A percentile compares a stretch with the other conserved stretches of the same genome.
Evolutionary conservation across 2,888 invertebrate species (phyloP).

Genomic region (Rhamphomyia laevipes): DNA sequence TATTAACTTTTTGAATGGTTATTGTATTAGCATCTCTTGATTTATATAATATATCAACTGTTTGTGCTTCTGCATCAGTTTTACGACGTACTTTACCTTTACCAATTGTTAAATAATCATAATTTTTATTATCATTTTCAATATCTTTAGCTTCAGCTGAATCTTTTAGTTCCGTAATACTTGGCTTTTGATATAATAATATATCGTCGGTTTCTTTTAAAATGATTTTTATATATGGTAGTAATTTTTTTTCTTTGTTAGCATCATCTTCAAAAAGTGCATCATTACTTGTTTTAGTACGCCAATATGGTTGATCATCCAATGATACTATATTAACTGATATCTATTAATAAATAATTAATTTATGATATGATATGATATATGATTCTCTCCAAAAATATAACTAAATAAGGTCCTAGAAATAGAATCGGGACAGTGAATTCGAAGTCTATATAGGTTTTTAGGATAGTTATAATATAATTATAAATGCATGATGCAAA

Average conservation of each 20-base stretch:
- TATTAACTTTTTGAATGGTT: constrained; percentile 43
- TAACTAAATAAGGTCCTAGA: too few species aligned
- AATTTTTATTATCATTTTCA: constrained; percentile 51
- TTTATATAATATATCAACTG: constrained; percentile 47
- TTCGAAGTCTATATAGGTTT: too few species aligned
- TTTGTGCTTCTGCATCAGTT: constrained; percentile 58
- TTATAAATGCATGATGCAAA: too few species aligned
- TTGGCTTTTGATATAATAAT: constrained; percentile 51
- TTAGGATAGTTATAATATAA: too few species aligned
- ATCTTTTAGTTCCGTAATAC: constrained; percentile 48
- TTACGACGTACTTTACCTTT: constrained; percentile 55
- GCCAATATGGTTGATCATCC: not conserved
- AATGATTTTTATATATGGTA: constrained; percentile 47
- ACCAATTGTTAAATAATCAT: constrained; percentile 54
- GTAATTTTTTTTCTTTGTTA: constrained; percentile 20
- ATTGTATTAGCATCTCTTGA: constrained; percentile 50
- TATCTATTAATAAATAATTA: not conserved
- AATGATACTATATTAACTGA: not conserved
- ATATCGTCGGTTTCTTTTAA: constrained; percentile 55
- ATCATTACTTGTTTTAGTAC: constrained; percentile 3
- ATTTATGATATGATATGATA: too few species aligned
- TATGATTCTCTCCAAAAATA: too few species aligned
- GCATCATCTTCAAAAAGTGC: not conserved
- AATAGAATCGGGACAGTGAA: too few species aligned
- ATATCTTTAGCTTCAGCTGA: constrained; percentile 45